Conservation (phyloP, 1,140 invertebrate species). For the Orchesella cincta region DNA sequence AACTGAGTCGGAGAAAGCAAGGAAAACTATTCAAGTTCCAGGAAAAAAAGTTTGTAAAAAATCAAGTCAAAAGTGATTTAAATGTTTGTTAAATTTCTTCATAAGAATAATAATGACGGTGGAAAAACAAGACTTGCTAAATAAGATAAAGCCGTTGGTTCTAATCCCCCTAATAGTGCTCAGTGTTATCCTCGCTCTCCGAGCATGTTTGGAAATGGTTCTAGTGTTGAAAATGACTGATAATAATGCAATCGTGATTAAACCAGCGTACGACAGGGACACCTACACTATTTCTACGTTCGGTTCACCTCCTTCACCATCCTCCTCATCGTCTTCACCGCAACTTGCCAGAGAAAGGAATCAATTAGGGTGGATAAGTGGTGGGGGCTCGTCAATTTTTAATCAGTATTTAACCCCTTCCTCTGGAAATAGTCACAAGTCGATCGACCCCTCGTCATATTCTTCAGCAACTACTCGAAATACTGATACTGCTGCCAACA, state of each 20-base stretch:
- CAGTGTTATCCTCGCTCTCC: not conserved
- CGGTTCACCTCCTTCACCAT: not conserved
- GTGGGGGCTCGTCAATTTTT: not conserved
- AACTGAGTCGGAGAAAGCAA: not conserved
- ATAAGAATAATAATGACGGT: slow-evolving; percentile 20
- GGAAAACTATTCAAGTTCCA: too few relatives aligned
- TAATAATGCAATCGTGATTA: not conserved
- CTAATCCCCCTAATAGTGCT: slow-evolving; percentile 10
- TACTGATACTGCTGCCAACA: not conserved
- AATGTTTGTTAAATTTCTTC: too few relatives aligned
- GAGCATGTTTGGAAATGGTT: slow-evolving; percentile 8
- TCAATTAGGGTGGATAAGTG: slow-evolving; percentile 7
- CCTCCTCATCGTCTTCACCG: not conserved
- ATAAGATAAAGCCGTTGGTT: not conserved
- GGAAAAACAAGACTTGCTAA: not conserved
- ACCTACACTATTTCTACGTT: not conserved
- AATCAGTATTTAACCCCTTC: not conserved
- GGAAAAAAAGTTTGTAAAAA: too few relatives aligned
- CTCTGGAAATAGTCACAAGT: not conserved
- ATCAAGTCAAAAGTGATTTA: too few relatives aligned
- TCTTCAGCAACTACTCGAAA: not conserved
- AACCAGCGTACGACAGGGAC: not conserved
- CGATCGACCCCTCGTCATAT: not conserved
- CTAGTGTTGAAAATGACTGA: slow-evolving; percentile 2
- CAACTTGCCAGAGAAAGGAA: not conserved